Base-by-base conservation (phyloP, 2,113 vertebrate species). In the Elgaria multicarinata region DNA sequence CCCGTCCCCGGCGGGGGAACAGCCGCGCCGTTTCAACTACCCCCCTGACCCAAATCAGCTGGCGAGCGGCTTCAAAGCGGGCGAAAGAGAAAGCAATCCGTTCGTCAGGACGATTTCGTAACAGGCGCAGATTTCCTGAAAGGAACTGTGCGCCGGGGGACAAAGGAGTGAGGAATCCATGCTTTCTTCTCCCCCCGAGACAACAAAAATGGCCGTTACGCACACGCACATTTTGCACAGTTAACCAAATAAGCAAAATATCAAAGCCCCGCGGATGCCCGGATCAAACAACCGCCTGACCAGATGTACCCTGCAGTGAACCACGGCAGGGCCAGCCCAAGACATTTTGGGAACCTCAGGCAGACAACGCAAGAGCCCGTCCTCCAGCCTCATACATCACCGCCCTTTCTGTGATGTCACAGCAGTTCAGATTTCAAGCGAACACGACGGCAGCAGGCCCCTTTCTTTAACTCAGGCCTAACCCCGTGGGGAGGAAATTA, bases 111-210 rank as follows among this genome's bases (percentile, higher is more conserved):
- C 62, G 67, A 64, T 75, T 75, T 26, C 42, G 1, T 12, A n/a
- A 75, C 36, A 50, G 72, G 6, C 16, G 31, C 71, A 76, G 80
- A 67, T 36, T 89, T 89, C 88, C 82, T 78, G 81, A 31, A 75
- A 64, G 69, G 67, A 83, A 44, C 26, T 3, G 18, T 42, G 66
- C 8, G 26, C 78, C 1, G 53, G 28, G 75, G 79, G 64, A 55
- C 55, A 58, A 50, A 75, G 69, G 50, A 9, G 24, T 33, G 44
- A 82, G 67, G 67, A 64, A 89, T 50, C 46, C 9, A 26, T 26
- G 24, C 46, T 26, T 50, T 9, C 36, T 76, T 33, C 53, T 85
- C 69, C 75, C n/a, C 44, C 64, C 12, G n/a, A 58, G 36, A 42
- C 62, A 66, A 83, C 13, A 84, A n/a, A n/a, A n/a, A 22, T 5